Evolutionary conservation across 1,140 invertebrate genomes (phyloP).

Genomic region (Phymorhynchus buccinoides): DNA sequence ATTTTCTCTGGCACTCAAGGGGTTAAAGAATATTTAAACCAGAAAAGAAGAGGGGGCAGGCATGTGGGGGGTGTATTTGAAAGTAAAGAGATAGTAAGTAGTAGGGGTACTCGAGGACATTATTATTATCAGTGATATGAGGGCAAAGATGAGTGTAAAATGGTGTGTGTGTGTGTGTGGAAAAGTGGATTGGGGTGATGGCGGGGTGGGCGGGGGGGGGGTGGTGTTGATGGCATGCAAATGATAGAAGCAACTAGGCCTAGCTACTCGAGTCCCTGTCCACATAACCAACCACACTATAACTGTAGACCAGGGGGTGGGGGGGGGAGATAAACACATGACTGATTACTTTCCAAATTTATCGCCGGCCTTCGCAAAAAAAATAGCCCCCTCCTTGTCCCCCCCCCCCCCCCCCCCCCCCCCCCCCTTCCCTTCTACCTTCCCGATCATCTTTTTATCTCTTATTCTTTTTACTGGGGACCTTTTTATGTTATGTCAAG

Average conservation of each 20-base stretch:
- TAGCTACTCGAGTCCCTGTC: too few species aligned
- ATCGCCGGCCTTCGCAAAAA: too few species aligned
- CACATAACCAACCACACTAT: too few species aligned
- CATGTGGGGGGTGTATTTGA: too few species aligned
- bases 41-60: too few species aligned
- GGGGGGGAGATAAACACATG: constrained; percentile 28
- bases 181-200: not conserved
- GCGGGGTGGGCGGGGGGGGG: not conserved
- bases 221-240: constrained; percentile 17
- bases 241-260: not conserved
- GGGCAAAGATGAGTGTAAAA: too few species aligned
- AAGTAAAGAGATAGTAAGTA: too few species aligned
- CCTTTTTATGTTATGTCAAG: constrained; percentile 6
- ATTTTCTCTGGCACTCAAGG: too few species aligned
- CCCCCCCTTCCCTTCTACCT: not conserved
- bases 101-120: too few species aligned
- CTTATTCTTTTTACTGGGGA: not conserved
- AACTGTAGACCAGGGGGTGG: constrained; percentile 13
- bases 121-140: too few species aligned
- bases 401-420: not conserved
- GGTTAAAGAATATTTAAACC: too few species aligned
- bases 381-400: not conserved
- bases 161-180: not conserved
- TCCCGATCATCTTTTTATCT: not conserved
- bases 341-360: constrained; percentile 37